A percentile compares a stretch with the other conserved stretches of the same genome.
phyloP scores from a whole-genome alignment of 2,113 vertebrate species.

The Scomber colias region DNA sequence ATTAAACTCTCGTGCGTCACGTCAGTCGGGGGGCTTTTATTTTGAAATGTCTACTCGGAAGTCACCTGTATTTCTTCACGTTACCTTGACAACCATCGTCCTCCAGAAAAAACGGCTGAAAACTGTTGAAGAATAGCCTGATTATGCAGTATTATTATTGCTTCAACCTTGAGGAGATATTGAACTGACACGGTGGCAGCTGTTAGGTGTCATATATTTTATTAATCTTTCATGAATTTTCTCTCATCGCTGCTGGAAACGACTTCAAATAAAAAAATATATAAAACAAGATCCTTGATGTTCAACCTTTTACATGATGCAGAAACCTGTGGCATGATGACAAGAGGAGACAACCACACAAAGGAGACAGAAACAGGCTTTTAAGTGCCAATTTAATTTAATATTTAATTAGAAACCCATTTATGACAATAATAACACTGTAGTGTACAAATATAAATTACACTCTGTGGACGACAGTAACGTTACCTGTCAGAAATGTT shows the following conservation, averaged over 20 bases:
- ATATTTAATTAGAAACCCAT: constrained; percentile 24
- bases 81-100: not conserved
- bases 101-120: not conserved
- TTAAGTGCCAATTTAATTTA: constrained; percentile 4
- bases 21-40: not conserved
- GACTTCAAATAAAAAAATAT: too few species aligned
- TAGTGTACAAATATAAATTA: constrained; percentile 54
- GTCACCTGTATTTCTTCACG: not conserved
- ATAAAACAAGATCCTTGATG: too few species aligned
- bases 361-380: not conserved
- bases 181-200: not conserved
- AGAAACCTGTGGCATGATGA: not conserved
- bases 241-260: too few species aligned
- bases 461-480: not conserved
- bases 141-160: not conserved
- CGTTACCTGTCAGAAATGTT: not conserved
- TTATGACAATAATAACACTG: constrained; percentile 27
- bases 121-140: too few species aligned
- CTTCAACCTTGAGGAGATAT: not conserved
- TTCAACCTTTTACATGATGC: not conserved
- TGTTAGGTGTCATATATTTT: too few species aligned
- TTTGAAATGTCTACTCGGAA: constrained; percentile 1
- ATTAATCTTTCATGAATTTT: not conserved
- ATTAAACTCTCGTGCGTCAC: not conserved
- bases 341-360: not conserved